A percentile compares a stretch with the other conserved stretches of the same genome.
Conservation (phyloP, 2,888 invertebrate genomes). For the Conops quadrifasciatus region DNA sequence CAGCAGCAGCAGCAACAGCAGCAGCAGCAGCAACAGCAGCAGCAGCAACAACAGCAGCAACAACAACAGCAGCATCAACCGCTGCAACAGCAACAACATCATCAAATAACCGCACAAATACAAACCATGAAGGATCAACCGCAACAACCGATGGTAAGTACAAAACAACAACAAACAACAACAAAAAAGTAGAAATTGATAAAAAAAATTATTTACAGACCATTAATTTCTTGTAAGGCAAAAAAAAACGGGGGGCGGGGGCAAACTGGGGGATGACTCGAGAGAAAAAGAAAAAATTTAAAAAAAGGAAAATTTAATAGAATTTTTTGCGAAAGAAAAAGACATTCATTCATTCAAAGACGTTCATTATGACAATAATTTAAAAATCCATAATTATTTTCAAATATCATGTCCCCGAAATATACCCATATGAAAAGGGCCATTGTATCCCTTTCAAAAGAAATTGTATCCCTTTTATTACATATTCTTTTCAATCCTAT, state of each 20-base stretch:
- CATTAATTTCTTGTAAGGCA: not conserved
- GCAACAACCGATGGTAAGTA: conserved; percentile 65
- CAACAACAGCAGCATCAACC: conserved; percentile 56
- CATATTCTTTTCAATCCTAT: too few relatives aligned
- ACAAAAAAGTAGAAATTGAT: not conserved
- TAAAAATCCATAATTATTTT: not conserved
- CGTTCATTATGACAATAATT: too few relatives aligned
- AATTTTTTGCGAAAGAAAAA: too few relatives aligned
- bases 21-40: conserved; percentile 50
- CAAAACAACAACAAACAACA: not conserved
- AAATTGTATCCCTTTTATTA: too few relatives aligned
- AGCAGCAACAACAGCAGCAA: conserved; percentile 50
- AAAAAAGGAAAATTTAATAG: not conserved
- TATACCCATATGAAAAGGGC: too few relatives aligned
- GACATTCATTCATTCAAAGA: too few relatives aligned
- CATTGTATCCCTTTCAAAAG: too few relatives aligned
- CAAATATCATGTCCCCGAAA: not conserved
- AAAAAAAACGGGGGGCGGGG: too few relatives aligned
- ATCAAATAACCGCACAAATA: conserved; percentile 64
- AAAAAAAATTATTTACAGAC: not conserved
- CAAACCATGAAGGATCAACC: conserved; percentile 67
- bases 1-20: conserved; percentile 51
- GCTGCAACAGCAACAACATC: conserved; percentile 59
- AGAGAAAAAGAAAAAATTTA: conserved; percentile 32
- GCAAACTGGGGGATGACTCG: too few relatives aligned